phyloP scores from a whole-genome alignment of 1,140 invertebrate species.

The Drosophila setifemur region DNA sequence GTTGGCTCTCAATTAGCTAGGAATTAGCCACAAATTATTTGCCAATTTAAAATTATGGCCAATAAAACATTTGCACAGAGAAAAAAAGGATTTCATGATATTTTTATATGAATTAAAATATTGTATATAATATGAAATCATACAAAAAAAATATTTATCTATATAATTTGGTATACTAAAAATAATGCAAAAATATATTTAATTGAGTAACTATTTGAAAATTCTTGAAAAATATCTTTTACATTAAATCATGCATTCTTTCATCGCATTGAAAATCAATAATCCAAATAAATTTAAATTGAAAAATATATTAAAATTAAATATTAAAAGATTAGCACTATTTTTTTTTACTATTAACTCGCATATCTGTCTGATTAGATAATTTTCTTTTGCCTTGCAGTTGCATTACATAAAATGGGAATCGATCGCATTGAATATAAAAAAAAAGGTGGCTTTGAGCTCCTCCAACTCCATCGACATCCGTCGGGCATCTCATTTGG shows the following conservation, averaged over 20 bases:
- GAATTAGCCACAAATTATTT: constrained; percentile 34
- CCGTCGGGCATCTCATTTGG: constrained; percentile 64
- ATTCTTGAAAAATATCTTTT: too few relatives aligned
- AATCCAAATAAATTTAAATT: too few relatives aligned
- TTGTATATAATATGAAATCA: not conserved
- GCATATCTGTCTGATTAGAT: too few relatives aligned
- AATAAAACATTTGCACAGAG: constrained; percentile 1
- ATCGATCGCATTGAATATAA: constrained; percentile 3
- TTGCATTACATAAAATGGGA: constrained; percentile 38
- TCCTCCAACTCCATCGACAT: constrained; percentile 12
- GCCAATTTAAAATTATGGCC: constrained; percentile 17
- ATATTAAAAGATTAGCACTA: too few relatives aligned
- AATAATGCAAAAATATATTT: too few relatives aligned
- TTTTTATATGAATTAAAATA: not conserved
- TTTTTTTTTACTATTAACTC: not conserved
- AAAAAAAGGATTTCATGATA: too few relatives aligned
- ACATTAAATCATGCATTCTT: too few relatives aligned
- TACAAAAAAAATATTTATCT: too few relatives aligned
- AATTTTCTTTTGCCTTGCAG: not conserved
- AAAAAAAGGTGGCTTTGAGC: not conserved
- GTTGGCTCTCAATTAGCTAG: constrained; percentile 25
- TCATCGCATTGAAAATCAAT: not conserved
- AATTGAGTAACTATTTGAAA: too few relatives aligned
- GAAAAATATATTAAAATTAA: too few relatives aligned
- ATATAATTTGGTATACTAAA: not conserved